Evolutionary conservation across 1,140 invertebrate genomes (phyloP).

Genomic region (Nephila pilipes): DNA sequence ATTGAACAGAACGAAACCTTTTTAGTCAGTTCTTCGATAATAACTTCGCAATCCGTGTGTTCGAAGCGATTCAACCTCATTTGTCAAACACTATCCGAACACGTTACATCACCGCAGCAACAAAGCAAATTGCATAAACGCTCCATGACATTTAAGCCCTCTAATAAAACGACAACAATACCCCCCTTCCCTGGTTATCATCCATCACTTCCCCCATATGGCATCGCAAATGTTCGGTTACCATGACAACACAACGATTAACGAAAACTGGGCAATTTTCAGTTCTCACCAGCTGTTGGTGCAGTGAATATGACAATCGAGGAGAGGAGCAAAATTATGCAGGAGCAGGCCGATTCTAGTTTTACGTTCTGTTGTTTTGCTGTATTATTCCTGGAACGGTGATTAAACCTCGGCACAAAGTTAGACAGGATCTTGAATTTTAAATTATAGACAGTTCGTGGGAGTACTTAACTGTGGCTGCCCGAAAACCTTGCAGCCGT

Average conservation of each 20-base stretch:
- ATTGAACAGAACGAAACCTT: neutral
- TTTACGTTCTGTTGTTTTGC: slow-evolving; percentile 16
- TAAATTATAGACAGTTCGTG: slow-evolving; percentile 72
- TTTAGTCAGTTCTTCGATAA: neutral
- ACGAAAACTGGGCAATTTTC: slow-evolving; percentile 67
- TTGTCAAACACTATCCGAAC: neutral
- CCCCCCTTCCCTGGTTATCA: slow-evolving; percentile 25
- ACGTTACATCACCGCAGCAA: slow-evolving; percentile 40
- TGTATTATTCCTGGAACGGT: slow-evolving; percentile 60
- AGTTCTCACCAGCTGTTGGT: slow-evolving; percentile 51
- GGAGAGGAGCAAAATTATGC: slow-evolving; percentile 64
- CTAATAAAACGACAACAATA: slow-evolving; percentile 68
- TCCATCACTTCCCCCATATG: slow-evolving; percentile 66
- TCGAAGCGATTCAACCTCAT: slow-evolving; percentile 1
- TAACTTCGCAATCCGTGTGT: neutral
- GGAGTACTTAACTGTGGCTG: slow-evolving; percentile 58
- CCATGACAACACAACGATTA: slow-evolving; percentile 65
- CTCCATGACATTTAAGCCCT: slow-evolving; percentile 5
- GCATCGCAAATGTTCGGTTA: slow-evolving; percentile 63
- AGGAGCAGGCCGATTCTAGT: neutral
- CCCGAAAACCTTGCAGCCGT: neutral
- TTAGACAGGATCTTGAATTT: slow-evolving; percentile 71
- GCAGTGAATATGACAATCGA: neutral
- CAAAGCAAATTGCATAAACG: slow-evolving; percentile 67
- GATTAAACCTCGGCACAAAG: slow-evolving; percentile 60